Base-by-base conservation (phyloP, 2,797 vertebrate species). In the Arnoldichthys spilopterus region DNA sequence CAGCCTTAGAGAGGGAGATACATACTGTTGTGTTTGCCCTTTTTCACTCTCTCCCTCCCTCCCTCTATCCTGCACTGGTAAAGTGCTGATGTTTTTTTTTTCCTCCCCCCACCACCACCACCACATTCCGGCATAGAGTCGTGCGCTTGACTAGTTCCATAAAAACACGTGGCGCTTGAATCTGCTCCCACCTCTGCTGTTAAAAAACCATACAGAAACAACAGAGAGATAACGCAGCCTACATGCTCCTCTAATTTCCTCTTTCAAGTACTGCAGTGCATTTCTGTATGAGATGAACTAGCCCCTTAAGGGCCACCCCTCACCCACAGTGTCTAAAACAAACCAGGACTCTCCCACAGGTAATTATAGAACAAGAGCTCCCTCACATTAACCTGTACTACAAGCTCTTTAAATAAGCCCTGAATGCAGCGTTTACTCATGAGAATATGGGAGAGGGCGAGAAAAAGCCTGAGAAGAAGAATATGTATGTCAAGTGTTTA, bases 41-140 rank as follows among this genome's bases (percentile, higher is more conserved):
- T 70, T 61, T 73, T 75, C 13, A 3, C 43, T 30, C 70, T 67
- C 68, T 63, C 30, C 11, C 34, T 37, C 34, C 34, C 54, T 67
- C 30, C 22, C 5, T 68, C 64, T 59, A 18, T 26, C 68, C 64
- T 18, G 72, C 26, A 16, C 34, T 73, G 34, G 67, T 40, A 79
- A 83, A 79, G 73, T 84, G 84, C 85, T 85, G 84, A 85, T 79
- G 77, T 72, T 69, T 72, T 74, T 76, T 78, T 34, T 66, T 67
- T 8, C 15, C 13, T 3, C 20, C 5, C 20, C 34, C 64, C 22
- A 8, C 62, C 22, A 28, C 15, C 16, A 8, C 43, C 64, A 30
- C 40, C 45, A 74, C 83, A 83, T 86, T 86, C 79, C 77, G 81
- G 76, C 51, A 61, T 18, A 34, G 49, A 83, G 72, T 53, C 24